These are phyloP conservation scores for Prolemur simus DNA, from an alignment of 2,113 vertebrate genomes.

Conservation along the genomic window DNA sequence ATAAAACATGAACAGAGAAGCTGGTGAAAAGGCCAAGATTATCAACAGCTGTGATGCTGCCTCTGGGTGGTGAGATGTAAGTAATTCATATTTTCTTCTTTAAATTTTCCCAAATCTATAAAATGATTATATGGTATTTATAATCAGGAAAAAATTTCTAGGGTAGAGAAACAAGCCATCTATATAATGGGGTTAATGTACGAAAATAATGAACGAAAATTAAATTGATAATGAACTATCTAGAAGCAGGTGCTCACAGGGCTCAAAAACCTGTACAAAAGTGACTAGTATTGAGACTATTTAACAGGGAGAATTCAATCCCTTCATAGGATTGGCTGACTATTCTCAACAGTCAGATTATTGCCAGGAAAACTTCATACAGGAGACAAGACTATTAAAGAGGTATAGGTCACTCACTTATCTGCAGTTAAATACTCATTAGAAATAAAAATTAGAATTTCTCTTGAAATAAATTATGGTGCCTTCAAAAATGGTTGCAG, in stretches of 20 bases:
- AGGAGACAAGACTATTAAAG: neutral
- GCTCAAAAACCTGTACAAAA: neutral
- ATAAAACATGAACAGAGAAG: slow-evolving; percentile 41
- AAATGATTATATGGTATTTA: slow-evolving; percentile 33
- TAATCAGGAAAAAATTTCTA: slow-evolving; percentile 30
- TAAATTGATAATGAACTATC: slow-evolving; percentile 5
- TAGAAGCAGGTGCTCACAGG: neutral
- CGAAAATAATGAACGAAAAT: slow-evolving; percentile 10
- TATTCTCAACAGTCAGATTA: neutral
- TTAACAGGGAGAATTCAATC: neutral
- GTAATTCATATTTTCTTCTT: slow-evolving; percentile 47
- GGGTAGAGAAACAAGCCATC: slow-evolving; percentile 23
- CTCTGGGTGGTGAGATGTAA: slow-evolving; percentile 10
- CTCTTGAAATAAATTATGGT: neutral
- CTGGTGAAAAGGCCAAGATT: neutral
- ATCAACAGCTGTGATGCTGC: neutral
- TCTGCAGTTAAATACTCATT: neutral
- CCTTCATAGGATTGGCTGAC: neutral
- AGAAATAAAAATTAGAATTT: slow-evolving; percentile 22
- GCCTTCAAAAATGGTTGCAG: neutral
- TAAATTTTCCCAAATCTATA: slow-evolving; percentile 50
- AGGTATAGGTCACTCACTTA: neutral
- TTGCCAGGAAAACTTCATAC: neutral
- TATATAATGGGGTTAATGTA: neutral
- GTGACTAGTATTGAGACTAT: neutral